A percentile compares a stretch with the other conserved stretches of the same genome.
phyloP scores from a whole-genome alignment of 1,140 invertebrate genomes.

The Muscidifurax raptorellus region DNA sequence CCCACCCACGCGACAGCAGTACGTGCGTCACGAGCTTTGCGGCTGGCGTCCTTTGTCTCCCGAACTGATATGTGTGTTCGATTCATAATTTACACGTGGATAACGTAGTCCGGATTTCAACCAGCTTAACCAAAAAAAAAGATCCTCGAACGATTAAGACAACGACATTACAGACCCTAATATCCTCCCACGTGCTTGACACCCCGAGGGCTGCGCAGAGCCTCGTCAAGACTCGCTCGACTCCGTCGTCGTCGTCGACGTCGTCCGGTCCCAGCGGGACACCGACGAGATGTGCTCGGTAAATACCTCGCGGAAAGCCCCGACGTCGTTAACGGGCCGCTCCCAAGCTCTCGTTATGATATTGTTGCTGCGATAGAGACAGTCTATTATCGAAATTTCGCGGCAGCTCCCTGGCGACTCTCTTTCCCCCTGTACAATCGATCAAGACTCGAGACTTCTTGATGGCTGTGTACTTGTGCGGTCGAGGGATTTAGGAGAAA shows the following conservation, averaged over 20 bases:
- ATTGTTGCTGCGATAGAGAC: conserved; percentile 8
- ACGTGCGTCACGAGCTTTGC: background rate
- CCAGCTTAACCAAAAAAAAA: too few species aligned
- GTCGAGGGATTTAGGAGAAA: background rate
- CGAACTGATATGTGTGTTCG: background rate
- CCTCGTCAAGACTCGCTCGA: background rate
- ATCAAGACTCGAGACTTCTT: background rate
- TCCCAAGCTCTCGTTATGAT: conserved; percentile 47
- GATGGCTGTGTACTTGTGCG: too few species aligned
- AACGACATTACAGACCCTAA: background rate
- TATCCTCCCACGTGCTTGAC: background rate
- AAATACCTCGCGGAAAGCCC: conserved; percentile 55
- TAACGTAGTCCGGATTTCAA: too few species aligned
- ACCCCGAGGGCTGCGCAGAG: background rate
- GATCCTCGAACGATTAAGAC: background rate
- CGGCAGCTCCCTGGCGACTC: conserved; percentile 17
- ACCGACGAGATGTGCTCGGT: conserved; percentile 45
- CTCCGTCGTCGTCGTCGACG: background rate
- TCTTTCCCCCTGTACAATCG: background rate
- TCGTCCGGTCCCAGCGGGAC: conserved; percentile 15
- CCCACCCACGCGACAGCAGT: background rate
- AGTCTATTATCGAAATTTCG: conserved; percentile 46
- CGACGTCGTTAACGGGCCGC: conserved; percentile 49
- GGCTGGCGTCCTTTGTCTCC: background rate
- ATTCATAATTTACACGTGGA: background rate